Base-by-base conservation (phyloP, 2,888 invertebrate genomes). In the Spodoptera picta region DNA sequence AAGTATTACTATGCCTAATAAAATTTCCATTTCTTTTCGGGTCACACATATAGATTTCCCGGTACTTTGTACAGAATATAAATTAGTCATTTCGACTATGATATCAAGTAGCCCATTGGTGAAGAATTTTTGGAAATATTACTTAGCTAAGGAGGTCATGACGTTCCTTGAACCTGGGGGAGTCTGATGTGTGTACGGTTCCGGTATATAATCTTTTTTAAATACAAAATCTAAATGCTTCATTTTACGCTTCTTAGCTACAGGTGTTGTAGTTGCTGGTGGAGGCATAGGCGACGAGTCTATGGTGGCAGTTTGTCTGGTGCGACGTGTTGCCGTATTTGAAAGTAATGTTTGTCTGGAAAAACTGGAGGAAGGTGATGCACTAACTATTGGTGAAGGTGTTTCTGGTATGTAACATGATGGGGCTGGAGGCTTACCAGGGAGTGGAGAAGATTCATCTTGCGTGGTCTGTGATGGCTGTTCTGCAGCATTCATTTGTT, bases 201-300 rank as follows among this genome's bases (percentile, higher is more conserved):
- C 53, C 53, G 10, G 60, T 52, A 60, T 48, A 53, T 60, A 7
- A 10, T 52, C 2, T 53, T 48, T 55, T 54, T 60, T 49, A 49
- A 60, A 49, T 19, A 43, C 14, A 54, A 60, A 60, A 44, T 54
- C 60, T 55, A 60, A 60, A 1, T 12, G 50, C 55, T 61, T 61
- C 49, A 50, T 49, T 55, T 55, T 50, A 55, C 50, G 55, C 60
- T 60, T 53, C 41, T 61, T 55, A 55, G 45, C 41, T 1, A 49
- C 12, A 24, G 55, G 61, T 49, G 48, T 24, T 19, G 27, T 60
- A 55, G 41, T 61, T 1, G 55, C 53, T 48, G 53, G 43, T n/a
- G 47, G 60, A 48, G 23, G 53, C 48, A 60, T 60, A 47, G 48
- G 47, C 1, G 53, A 60, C n/a, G 60, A 44, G 11, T 54, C 48